Percentiles rank a stretch among this genome's conserved stretches.
These are phyloP conservation scores for Dasypus novemcinctus DNA, from an alignment of 2,113 vertebrate genomes.

Conservation along the genomic window DNA sequence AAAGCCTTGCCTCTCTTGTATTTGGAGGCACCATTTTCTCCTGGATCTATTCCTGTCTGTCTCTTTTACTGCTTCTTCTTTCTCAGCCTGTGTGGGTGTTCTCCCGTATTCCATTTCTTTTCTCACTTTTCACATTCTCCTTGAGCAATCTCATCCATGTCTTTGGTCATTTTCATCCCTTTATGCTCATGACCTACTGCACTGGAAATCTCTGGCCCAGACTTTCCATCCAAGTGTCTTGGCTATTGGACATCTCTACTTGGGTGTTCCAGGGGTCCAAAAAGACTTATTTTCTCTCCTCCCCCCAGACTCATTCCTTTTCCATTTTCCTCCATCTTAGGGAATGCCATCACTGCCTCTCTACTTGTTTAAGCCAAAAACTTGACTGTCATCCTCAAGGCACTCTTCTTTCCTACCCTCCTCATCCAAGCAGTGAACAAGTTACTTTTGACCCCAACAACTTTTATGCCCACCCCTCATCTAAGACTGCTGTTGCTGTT, in stretches of 20 bases:
- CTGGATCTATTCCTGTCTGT: not conserved
- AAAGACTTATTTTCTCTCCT: not conserved
- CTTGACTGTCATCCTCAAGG: not conserved
- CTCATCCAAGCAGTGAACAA: not conserved
- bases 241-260: not conserved
- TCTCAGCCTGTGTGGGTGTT: not conserved
- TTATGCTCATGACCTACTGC: not conserved
- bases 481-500: rapidly evolving
- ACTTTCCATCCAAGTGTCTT: not conserved
- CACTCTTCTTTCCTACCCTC: not conserved
- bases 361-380: not conserved
- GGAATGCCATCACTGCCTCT: not conserved
- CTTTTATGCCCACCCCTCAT: not conserved
- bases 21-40: not conserved
- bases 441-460: not conserved
- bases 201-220: not conserved
- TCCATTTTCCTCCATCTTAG: not conserved
- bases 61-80: not conserved
- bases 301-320: not conserved
- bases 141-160: not conserved
- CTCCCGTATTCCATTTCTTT: not conserved
- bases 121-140: not conserved
- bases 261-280: not conserved
- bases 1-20: not conserved
- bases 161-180: not conserved